Conservation (phyloP, 1,140 invertebrate genomes). For the Euwallacea fornicatus region DNA sequence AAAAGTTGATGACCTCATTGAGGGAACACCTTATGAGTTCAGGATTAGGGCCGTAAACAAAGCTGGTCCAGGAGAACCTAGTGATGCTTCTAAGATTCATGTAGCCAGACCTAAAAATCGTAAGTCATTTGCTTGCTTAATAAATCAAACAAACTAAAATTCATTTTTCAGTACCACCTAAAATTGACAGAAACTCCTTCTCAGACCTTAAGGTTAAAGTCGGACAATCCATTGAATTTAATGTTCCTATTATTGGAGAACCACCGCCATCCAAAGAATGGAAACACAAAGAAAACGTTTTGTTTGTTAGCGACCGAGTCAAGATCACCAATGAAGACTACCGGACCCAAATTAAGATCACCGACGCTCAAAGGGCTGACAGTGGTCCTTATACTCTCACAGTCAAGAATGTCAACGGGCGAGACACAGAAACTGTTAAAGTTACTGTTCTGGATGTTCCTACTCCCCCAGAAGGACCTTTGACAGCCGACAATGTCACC, state of each 20-base stretch:
- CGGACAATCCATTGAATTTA: constrained; percentile 90
- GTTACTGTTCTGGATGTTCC: constrained; percentile 90
- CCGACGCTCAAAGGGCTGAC: constrained; percentile 87
- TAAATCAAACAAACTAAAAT: neutral
- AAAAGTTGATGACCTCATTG: constrained; percentile 83
- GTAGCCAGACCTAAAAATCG: constrained; percentile 88
- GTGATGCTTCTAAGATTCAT: constrained; percentile 84
- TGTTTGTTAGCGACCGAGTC: constrained; percentile 80
- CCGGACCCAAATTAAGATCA: constrained; percentile 82
- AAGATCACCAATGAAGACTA: constrained; percentile 85
- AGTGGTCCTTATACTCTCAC: constrained; percentile 87
- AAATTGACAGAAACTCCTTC: constrained; percentile 92
- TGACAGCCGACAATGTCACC: constrained; percentile 79
- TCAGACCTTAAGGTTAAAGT: constrained; percentile 89
- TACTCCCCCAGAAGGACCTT: constrained; percentile 83
- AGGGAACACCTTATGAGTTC: constrained; percentile 93
- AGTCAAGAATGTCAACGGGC: constrained; percentile 90
- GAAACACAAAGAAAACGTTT: constrained; percentile 77
- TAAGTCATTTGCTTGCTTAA: constrained; percentile 52
- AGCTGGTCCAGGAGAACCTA: constrained; percentile 88
- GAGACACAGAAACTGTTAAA: constrained; percentile 83
- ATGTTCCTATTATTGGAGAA: constrained; percentile 92
- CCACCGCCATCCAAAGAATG: constrained; percentile 93
- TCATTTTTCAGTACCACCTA: constrained; percentile 71
- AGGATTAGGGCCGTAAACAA: constrained; percentile 92